phyloP scores from a whole-genome alignment of 2,797 vertebrate species.

The Cottoperca gobio region DNA sequence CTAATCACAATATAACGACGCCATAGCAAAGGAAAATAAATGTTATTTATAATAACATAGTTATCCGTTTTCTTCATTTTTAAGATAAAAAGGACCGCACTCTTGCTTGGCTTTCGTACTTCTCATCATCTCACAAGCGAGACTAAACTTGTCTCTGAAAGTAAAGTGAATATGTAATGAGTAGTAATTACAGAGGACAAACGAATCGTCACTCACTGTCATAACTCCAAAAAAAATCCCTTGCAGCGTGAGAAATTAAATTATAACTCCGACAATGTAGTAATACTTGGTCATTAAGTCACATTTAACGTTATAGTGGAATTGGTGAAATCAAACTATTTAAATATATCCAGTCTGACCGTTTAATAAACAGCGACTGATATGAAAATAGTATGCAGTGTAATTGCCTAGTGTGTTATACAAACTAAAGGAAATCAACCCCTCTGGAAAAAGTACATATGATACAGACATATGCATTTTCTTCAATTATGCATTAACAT shows the following conservation, averaged over 20 bases:
- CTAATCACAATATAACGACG: conserved; percentile 8
- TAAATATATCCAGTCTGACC: neutral
- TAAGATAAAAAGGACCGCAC: neutral
- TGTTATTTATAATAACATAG: neutral
- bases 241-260: neutral
- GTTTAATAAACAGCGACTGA: neutral
- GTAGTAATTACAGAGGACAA: conserved; percentile 27
- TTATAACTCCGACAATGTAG: no score
- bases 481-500: neutral
- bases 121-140: neutral
- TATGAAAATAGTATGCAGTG: neutral
- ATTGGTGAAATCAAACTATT: neutral
- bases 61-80: neutral
- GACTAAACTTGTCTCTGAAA: conserved; percentile 10
- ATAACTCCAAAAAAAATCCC: neutral
- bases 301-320: neutral
- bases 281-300: no score
- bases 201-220: neutral
- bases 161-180: conserved; percentile 37
- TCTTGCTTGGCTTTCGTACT: neutral
- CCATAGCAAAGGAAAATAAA: neutral
- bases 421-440: neutral
- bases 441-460: neutral
- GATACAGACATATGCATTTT: neutral
- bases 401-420: neutral